These are phyloP conservation scores for Eufriesea mexicana DNA, from an alignment of 1,140 invertebrate genomes.

Conservation along the genomic window DNA sequence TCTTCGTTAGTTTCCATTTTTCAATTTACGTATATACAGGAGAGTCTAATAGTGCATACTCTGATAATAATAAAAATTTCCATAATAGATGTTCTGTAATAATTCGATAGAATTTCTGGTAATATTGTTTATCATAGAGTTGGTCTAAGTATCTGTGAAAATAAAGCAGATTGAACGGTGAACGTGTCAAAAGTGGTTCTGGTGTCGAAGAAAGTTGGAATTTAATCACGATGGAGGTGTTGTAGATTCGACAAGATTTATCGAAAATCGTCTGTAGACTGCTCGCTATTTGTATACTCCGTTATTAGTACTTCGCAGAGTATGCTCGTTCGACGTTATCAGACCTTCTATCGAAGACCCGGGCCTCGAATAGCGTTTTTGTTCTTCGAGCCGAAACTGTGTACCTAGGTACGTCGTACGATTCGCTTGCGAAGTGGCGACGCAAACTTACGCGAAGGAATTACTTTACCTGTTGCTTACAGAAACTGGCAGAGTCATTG, in stretches of 20 bases:
- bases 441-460: not conserved
- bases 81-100: no score
- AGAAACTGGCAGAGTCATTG: not conserved
- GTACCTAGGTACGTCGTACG: no score
- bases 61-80: no score
- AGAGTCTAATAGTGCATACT: no score
- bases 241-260: not conserved
- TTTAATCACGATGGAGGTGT: not conserved
- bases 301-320: conserved; percentile 27
- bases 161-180: no score
- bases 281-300: conserved; percentile 22
- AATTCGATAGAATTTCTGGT: no score
- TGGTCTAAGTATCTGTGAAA: no score
- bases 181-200: no score
- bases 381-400: not conserved
- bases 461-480: conserved; percentile 4
- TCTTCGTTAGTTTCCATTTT: no score
- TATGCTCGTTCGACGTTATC: conserved; percentile 30
- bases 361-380: not conserved
- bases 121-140: no score
- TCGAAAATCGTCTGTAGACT: conserved; percentile 10
- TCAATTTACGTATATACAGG: no score
- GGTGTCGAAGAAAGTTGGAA: no score
- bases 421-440: conserved; percentile 16
- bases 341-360: not conserved